phyloP scores from a whole-genome alignment of 2,113 vertebrate genomes.

The Podocnemis expansa region DNA sequence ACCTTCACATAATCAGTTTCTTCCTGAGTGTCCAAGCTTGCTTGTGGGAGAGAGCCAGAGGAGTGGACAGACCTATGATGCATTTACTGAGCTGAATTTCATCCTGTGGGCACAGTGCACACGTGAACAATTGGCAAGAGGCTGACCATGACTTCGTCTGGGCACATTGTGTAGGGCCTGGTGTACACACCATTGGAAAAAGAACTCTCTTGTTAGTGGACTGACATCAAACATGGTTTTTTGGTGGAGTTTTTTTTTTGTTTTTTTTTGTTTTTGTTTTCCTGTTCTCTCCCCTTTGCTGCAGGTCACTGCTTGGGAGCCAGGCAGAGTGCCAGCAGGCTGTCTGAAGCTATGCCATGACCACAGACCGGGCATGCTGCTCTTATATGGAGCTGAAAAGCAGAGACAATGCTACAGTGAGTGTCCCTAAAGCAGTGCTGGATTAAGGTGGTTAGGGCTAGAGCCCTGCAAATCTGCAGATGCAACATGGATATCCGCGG shows the following conservation, averaged over 20 bases:
- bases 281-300: not conserved
- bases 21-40: not conserved
- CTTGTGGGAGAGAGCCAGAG: rapidly evolving
- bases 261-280: too few species aligned
- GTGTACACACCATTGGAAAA: not conserved
- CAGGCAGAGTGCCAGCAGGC: not conserved
- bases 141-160: not conserved
- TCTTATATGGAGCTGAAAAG: not conserved
- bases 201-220: not conserved
- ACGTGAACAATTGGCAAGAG: rapidly evolving
- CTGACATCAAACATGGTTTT: rapidly evolving
- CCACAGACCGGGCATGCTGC: not conserved
- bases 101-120: rapidly evolving
- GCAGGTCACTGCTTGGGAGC: not conserved
- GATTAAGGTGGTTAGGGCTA: not conserved
- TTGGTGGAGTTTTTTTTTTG: too few species aligned
- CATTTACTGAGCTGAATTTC: rapidly evolving
- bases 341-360: not conserved
- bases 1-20: not conserved
- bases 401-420: not conserved
- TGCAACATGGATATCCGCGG: too few species aligned
- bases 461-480: too few species aligned
- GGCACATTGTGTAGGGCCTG: rapidly evolving
- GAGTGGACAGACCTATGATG: rapidly evolving
- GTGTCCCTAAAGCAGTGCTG: not conserved